A percentile compares a stretch with the other conserved stretches of the same genome.
These are phyloP conservation scores for Agrotis puta DNA, from an alignment of 2,888 invertebrate genomes.

Conservation along the genomic window DNA sequence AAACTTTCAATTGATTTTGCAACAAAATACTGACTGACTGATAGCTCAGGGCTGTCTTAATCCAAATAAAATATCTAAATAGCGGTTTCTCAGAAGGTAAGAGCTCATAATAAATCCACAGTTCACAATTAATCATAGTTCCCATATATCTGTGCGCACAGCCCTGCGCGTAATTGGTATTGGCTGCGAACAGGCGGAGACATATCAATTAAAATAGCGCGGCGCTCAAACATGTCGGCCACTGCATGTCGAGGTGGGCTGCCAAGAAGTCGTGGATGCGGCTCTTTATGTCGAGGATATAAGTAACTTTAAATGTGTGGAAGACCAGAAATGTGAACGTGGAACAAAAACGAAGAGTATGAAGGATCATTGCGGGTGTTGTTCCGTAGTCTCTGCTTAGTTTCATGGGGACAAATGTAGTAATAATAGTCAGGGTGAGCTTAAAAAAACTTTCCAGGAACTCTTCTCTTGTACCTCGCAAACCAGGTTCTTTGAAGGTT, in stretches of 20 bases:
- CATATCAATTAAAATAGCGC: slow-evolving; percentile 89
- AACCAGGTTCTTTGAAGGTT: too few relatives aligned
- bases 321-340: background rate
- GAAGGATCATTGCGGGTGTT: background rate
- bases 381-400: background rate
- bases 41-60: too few relatives aligned
- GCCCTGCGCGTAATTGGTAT: slow-evolving; percentile 74
- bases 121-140: slow-evolving; percentile 36
- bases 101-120: background rate
- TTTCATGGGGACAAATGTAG: too few relatives aligned
- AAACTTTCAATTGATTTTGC: too few relatives aligned
- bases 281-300: slow-evolving; percentile 22
- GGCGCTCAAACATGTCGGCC: slow-evolving; percentile 70
- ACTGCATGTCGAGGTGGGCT: slow-evolving; percentile 51
- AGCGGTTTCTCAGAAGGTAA: background rate
- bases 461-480: too few relatives aligned
- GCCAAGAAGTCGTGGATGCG: slow-evolving; percentile 56
- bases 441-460: too few relatives aligned
- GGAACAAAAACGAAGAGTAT: background rate
- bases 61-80: too few relatives aligned
- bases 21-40: too few relatives aligned
- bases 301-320: background rate
- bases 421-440: too few relatives aligned
- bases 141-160: slow-evolving; percentile 33
- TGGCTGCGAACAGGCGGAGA: slow-evolving; percentile 75